Evolutionary conservation across 2,888 invertebrate genomes (phyloP).

Genomic region (Amphipyra berbera): DNA sequence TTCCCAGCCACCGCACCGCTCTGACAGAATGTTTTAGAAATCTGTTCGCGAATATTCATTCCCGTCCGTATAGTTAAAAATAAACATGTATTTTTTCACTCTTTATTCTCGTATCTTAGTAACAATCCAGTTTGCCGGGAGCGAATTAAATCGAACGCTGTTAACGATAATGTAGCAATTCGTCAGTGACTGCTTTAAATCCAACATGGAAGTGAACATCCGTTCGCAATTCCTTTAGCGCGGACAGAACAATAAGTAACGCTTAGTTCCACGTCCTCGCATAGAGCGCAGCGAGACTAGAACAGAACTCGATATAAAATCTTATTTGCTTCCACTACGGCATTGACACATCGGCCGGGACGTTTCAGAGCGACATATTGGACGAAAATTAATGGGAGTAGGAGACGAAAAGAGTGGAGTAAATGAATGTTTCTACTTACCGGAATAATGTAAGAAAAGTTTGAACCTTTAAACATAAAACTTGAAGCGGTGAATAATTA

Average conservation of each 20-base stretch:
- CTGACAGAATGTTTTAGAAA: constrained; percentile 42
- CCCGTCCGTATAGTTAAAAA: constrained; percentile 55
- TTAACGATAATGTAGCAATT: constrained; percentile 84
- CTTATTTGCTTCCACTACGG: constrained; percentile 40
- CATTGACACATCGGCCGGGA: constrained; percentile 10
- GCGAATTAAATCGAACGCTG: constrained; percentile 79
- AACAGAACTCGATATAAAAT: constrained; percentile 38
- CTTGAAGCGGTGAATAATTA: constrained; percentile 41
- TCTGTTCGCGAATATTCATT: constrained; percentile 46
- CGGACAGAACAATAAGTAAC: constrained; percentile 80
- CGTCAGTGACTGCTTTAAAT: constrained; percentile 83
- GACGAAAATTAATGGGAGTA: constrained; percentile 30
- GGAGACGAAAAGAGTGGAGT: background rate
- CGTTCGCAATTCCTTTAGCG: constrained; percentile 75
- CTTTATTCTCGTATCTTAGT: constrained; percentile 70
- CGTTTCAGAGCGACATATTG: constrained; percentile 35
- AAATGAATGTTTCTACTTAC: constrained; percentile 28
- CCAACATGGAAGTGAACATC: constrained; percentile 77
- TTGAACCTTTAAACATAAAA: constrained; percentile 24
- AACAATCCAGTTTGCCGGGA: constrained; percentile 58
- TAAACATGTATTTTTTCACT: constrained; percentile 64
- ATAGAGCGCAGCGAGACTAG: constrained; percentile 54
- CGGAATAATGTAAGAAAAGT: constrained; percentile 16
- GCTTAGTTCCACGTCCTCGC: constrained; percentile 72
- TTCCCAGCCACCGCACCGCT: constrained; percentile 32